Conservation (phyloP, 2,113 vertebrate genomes). For the Tragelaphus buxtoni region DNA sequence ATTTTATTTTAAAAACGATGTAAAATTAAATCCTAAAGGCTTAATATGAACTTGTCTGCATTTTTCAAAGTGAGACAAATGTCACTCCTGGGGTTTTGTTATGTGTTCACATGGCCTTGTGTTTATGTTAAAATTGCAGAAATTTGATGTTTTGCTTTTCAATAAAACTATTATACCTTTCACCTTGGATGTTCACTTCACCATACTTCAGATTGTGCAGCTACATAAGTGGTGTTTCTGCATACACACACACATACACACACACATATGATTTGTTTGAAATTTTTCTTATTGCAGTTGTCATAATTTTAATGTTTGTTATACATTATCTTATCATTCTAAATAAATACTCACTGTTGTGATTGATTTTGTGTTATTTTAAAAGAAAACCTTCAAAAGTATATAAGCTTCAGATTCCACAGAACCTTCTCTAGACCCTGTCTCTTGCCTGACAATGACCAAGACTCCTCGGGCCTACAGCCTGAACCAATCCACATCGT, state of each 20-base stretch:
- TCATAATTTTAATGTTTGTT: constrained; percentile 3
- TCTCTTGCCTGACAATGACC: not conserved
- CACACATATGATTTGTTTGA: not conserved
- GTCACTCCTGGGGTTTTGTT: not conserved
- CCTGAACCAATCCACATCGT: not conserved
- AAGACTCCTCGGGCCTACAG: not conserved
- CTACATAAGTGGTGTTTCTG: not conserved
- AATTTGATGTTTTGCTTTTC: constrained; percentile 28
- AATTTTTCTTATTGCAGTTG: constrained; percentile 23
- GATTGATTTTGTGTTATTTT: constrained; percentile 33
- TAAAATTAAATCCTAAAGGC: constrained; percentile 38
- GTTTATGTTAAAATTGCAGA: constrained; percentile 42
- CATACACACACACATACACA: not conserved
- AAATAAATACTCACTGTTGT: constrained; percentile 48
- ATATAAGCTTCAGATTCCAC: not conserved
- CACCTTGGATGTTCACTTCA: constrained; percentile 10
- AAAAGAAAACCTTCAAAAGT: not conserved
- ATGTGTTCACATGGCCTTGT: not conserved
- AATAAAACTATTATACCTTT: constrained; percentile 17
- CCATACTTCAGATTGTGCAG: constrained; percentile 13
- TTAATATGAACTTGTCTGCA: constrained; percentile 17
- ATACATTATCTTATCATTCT: not conserved
- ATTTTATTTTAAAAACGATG: constrained; percentile 45
- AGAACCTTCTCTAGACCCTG: not conserved
- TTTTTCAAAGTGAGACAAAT: constrained; percentile 22